phyloP scores from a whole-genome alignment of 2,888 invertebrate genomes.

The Fissipunctia ypsillon region DNA sequence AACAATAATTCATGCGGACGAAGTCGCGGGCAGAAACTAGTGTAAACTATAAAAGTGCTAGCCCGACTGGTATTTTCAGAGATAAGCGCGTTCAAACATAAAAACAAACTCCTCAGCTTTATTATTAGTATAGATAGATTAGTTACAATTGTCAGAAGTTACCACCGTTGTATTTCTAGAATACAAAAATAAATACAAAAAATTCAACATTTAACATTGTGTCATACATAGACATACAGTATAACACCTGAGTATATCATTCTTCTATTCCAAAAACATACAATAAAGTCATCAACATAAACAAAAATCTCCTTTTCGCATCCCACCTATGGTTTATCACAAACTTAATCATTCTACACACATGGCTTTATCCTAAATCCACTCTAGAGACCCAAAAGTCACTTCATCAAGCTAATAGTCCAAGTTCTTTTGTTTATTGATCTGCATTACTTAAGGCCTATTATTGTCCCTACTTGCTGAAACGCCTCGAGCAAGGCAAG shows the following conservation, averaged over 20 bases:
- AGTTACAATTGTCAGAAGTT: not conserved
- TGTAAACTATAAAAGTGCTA: not conserved
- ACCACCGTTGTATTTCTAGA: not conserved
- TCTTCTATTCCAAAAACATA: not conserved
- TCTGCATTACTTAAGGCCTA: constrained; percentile 53
- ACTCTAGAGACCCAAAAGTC: constrained; percentile 27
- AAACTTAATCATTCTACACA: constrained; percentile 24
- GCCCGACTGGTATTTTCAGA: no score
- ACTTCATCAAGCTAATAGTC: constrained; percentile 52
- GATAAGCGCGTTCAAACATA: no score
- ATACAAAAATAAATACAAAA: no score
- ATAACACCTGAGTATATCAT: not conserved
- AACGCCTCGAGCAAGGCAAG: constrained; percentile 41
- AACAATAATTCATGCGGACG: no score
- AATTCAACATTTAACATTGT: no score
- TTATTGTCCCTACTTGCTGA: constrained; percentile 55
- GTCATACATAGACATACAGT: no score
- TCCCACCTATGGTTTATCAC: constrained; percentile 1
- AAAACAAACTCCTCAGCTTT: no score
- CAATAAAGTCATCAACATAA: constrained; percentile 4
- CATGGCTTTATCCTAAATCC: constrained; percentile 30
- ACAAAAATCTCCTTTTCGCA: not conserved
- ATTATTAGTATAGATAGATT: no score
- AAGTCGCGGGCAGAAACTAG: no score
- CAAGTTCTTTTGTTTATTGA: constrained; percentile 66